These are phyloP conservation scores for Idaea dimidiata DNA, from an alignment of 2,888 invertebrate species.

Conservation along the genomic window DNA sequence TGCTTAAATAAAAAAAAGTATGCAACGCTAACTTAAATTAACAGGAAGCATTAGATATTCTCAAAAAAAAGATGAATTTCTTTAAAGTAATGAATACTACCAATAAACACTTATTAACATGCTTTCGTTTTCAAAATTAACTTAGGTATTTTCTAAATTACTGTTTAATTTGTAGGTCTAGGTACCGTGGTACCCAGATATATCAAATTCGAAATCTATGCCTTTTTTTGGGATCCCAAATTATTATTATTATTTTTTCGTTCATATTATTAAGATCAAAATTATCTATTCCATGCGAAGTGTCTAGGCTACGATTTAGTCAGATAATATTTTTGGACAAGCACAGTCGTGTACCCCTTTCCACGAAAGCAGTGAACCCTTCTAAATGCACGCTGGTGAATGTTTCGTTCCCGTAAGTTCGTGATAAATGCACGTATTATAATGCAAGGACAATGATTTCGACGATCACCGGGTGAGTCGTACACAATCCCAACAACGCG, in stretches of 20 bases:
- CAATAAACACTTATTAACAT: constrained; percentile 47
- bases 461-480: constrained; percentile 74
- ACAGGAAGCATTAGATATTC: constrained; percentile 28
- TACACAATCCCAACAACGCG: constrained; percentile 52
- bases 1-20: background rate
- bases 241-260: constrained; percentile 36
- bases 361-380: constrained; percentile 76
- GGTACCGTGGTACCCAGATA: too few species aligned
- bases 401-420: constrained; percentile 53
- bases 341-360: constrained; percentile 59
- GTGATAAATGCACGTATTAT: constrained; percentile 59
- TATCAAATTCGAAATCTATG: constrained; percentile 49
- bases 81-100: background rate
- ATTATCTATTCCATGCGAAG: constrained; percentile 45
- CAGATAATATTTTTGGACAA: constrained; percentile 63
- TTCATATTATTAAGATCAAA: constrained; percentile 46
- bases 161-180: background rate
- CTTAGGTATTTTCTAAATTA: background rate
- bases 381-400: constrained; percentile 70
- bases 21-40: constrained; percentile 21
- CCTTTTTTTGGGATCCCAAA: constrained; percentile 20
- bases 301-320: constrained; percentile 24
- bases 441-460: constrained; percentile 55
- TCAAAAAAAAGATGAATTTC: background rate
- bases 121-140: constrained; percentile 28